These are phyloP conservation scores for Schmidtea mediterranea DNA, from an alignment of 1,140 invertebrate species.

Conservation along the genomic window DNA sequence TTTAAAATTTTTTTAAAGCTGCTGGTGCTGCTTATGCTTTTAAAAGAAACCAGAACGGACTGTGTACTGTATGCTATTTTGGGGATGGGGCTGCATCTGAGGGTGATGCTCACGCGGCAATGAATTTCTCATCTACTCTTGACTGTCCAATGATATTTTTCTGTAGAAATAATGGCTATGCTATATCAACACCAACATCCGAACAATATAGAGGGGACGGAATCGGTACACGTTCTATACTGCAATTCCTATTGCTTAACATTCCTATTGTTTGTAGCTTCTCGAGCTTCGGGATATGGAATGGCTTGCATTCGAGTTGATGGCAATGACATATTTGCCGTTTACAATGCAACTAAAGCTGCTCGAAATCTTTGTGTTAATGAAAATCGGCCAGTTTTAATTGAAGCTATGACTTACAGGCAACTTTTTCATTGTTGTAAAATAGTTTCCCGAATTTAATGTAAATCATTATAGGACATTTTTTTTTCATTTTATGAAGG, in stretches of 20 bases:
- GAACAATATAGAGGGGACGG: conserved; percentile 69
- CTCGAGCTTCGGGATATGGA: conserved; percentile 60
- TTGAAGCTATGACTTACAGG: conserved; percentile 93
- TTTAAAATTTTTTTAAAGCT: conserved; percentile 6
- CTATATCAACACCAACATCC: conserved; percentile 68
- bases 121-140: conserved; percentile 91
- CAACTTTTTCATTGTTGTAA: conserved; percentile 17
- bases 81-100: conserved; percentile 92
- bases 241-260: neutral
- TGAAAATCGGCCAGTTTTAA: conserved; percentile 59
- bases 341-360: conserved; percentile 59
- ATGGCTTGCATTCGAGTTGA: conserved; percentile 70
- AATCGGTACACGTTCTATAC: conserved; percentile 24
- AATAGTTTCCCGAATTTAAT: neutral
- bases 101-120: conserved; percentile 84
- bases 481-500: conserved; percentile 35
- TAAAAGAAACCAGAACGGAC: neutral
- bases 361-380: conserved; percentile 48
- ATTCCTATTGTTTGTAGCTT: conserved; percentile 30
- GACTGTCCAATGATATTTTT: conserved; percentile 78
- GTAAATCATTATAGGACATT: too few relatives aligned
- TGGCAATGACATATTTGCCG: conserved; percentile 80
- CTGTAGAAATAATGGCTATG: conserved; percentile 78
- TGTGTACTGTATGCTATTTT: conserved; percentile 62
- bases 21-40: conserved; percentile 22